Evolutionary conservation across 2,888 invertebrate species (phyloP), one percentile per base, ranked within the genome.

Genomic region (Stenodera caucasica): DNA sequence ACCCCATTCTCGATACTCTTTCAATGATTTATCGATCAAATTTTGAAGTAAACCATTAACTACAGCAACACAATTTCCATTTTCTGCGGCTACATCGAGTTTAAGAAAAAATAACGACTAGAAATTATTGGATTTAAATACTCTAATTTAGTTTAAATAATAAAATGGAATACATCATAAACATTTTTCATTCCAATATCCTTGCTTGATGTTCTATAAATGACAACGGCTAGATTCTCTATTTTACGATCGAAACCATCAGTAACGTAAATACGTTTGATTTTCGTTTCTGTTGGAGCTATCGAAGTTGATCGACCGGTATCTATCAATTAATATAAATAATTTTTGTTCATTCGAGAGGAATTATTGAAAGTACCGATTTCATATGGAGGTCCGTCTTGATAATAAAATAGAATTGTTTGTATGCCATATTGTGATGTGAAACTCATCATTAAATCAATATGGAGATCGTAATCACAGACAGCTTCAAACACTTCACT

Each of bases 401-500:
- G 89, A 79, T 88, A 88, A 75, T 86, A 88, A 61, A 92, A 82
- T 58, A 90, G 81, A 53, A 90, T 76, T 58, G 83, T 81, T 1
- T 88, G 88, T 21, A 86, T 86, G 12, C 65, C 69, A 37, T 74
- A 68, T 62, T 85, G 84, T 6, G 80, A 83, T 18, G 89, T 83
- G 40, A 90, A 83, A 68, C 84, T 86, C 53, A 86, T 85, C 59
- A 92, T 77, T 18, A 85, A 73, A 9, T 87, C 84, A 1, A 90
- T 78, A 70, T 88, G 85, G 57, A 82, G 74, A 58, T 87, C 86
- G 51, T 85, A 84, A 77, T 94, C 94, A 56, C 85, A 83, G 5
- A 90, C 82, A 53, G 90, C 91, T 59, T 91, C 90, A 78, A 89
- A 81, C 2, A 90, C 82, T 66, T 84, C 83, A 26, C 84, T 84